Base-by-base conservation (phyloP, 2,797 vertebrate genomes). In the Hozukius guyotensis region DNA sequence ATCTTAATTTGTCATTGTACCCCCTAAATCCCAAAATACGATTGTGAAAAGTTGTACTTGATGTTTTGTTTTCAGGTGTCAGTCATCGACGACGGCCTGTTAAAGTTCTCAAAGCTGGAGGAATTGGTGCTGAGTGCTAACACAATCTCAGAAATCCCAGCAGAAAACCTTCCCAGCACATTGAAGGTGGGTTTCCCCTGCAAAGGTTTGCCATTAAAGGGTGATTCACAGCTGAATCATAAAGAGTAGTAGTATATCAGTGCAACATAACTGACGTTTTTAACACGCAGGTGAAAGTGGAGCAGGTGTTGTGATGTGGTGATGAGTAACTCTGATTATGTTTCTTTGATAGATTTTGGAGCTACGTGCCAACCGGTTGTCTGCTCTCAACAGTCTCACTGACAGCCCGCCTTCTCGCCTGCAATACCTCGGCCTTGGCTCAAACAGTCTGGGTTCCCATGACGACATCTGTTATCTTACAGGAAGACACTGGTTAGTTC, bases 51-150 rank as follows among this genome's bases (percentile, higher is more conserved):
- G 8, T 4, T 68, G 10, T 22, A 53, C 22, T 9, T 46, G 3
- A 32, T 12, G 6, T 61, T 53, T 52, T 53, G 22, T 60, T 16
- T 60, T 78, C 84, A 98, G 97, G 96, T 98, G 32, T 94, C 85
- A 8, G 85, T 93, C 49, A 88, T 98, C 0, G 97, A 98, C 1
- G 10, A 76, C 2, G 92, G 92, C 27, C 84, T 98, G 71, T 83
- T 97, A 75, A 96, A 59, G 77, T 97, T 98, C 56, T 84, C 89
- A 42, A 95, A 94, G 67, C 91, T 99, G 61, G 95, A 97, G 86
- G 96, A 97, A 78, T 77, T 99, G 75, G 73, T 97, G 24, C 89
- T 99, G 79, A 97, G 94, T 2, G 91, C 89, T 57, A 99, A 98
- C 84, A 75, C 53, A 6, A 96, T 99, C 91, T 90, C 91, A 72